Evolutionary conservation across 2,797 vertebrate genomes (phyloP), one percentile per base, ranked within the genome.

Genomic region (Aplochiton taeniatus): DNA sequence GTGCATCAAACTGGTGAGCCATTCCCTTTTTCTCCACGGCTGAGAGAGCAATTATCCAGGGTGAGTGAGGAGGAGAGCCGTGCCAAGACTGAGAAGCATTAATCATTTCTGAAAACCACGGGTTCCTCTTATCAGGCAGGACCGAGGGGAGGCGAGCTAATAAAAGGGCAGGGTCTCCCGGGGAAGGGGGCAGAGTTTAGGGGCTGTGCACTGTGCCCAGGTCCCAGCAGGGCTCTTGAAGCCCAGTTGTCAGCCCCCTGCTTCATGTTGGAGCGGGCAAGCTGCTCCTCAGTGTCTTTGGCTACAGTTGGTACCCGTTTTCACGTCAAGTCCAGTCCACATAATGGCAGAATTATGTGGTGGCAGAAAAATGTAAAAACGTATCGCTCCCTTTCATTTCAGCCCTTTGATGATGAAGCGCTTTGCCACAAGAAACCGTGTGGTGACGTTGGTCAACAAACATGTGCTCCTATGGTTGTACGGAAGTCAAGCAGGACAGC

Each of bases 101-200:
- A 78, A 73, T 81, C 72, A 61, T 76, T 79, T 78, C 71, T 77
- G 64, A 61, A 74, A 83, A 67, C 61, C 51, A 69, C 57, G 55
- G 67, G 64, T 17, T n/a, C 63, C 53, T 65, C 14, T 57, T 77
- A 83, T 82, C 66, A 65, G 66, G 50, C 45, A 65, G 60, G 59
- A 63, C 57, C 60, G 3, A 69, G 65, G 20, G 60, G 57, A 63
- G 45, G 17, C 74, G 65, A 46, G 12, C 61, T 65, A 70, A 82
- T 75, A 70, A 84, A 85, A 81, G 65, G 9, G 63, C 75, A 81
- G 79, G 68, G 82, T 84, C 81, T n/a, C 72, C 66, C 77, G 79
- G 65, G 71, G 80, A 77, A 64, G 72, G 65, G 76, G 58, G 74
- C 67, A 61, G 66, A 53, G 83, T 61, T 53, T 70, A 51, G 19